phyloP scores from a whole-genome alignment of 1,140 invertebrate genomes.

The Sarcophaga bullata region DNA sequence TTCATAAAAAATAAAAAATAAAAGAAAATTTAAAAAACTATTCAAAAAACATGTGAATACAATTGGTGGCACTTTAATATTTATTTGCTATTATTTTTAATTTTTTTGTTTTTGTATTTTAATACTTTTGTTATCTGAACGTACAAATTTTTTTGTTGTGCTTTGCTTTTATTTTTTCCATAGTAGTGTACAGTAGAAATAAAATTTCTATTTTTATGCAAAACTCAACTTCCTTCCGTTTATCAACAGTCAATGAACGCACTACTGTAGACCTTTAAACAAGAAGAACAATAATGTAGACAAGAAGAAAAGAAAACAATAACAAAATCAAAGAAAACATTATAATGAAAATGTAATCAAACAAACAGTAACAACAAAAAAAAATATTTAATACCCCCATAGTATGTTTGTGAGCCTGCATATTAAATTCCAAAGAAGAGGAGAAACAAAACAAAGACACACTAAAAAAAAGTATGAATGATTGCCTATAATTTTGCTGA shows the following conservation, averaged over 20 bases:
- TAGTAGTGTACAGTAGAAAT: background rate
- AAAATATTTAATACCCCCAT: background rate
- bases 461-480: too few species aligned
- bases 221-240: slow-evolving; percentile 37
- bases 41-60: background rate
- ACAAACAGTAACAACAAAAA: background rate
- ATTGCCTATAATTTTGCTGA: background rate
- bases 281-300: background rate
- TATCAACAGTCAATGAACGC: background rate
- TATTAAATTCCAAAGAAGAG: too few species aligned
- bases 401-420: background rate
- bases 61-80: background rate
- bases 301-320: background rate
- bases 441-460: too few species aligned
- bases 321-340: background rate
- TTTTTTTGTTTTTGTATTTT: background rate
- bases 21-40: too few species aligned
- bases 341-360: slow-evolving; percentile 11
- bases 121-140: background rate
- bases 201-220: slow-evolving; percentile 27
- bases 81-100: background rate
- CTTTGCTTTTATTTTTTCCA: background rate
- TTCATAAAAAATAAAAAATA: too few species aligned
- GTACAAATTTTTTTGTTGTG: background rate
- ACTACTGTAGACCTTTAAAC: slow-evolving; percentile 11